Evolutionary conservation across 2,888 invertebrate genomes (phyloP), one percentile per base, ranked within the genome.

Genomic region (Schizaphis graminum): DNA sequence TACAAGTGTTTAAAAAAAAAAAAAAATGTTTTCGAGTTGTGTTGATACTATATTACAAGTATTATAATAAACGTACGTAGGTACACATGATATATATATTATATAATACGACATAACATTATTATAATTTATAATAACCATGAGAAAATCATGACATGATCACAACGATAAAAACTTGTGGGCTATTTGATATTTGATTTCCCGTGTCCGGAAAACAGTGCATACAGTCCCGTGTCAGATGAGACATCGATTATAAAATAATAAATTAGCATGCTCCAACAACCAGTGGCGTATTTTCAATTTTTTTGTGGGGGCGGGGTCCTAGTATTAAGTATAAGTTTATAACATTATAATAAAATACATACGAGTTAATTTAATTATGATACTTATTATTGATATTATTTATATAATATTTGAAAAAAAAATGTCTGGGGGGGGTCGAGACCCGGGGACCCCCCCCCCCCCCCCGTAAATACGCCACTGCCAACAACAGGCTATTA

Each of bases 171-270:
- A 77, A 77, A 77, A 35, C 35, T 21, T 21, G 35, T 16, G n/a
- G 67, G 67, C 67, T 77, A 77, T 77, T 77, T 35, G 67, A 77
- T 35, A 77, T 77, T 77, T 21, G 35, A 77, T 77, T 77, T 77
- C 35, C 35, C 8, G 21, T 77, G 8, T 16, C 35, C 21, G 77
- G 77, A 77, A 77, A 77, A 77, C 16, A 16, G n/a, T 67, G 16
- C 5, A 35, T 35, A 67, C n/a, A 21, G 35, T 7, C 77, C 35
- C 7, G 35, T 35, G 77, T 21, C 77, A 21, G 35, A 77, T 21
- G 21, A 77, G 35, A 77, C 77, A 77, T 35, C 77, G 77, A 21
- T 35, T 77, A 77, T 41, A 24, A 35, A 77, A 77, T 77, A 77
- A 44, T 44, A 44, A 44, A 21, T 24, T 35, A 35, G 77, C 21